Base-by-base conservation (phyloP, 2,797 vertebrate species). In the Rhodeus uyekii region DNA sequence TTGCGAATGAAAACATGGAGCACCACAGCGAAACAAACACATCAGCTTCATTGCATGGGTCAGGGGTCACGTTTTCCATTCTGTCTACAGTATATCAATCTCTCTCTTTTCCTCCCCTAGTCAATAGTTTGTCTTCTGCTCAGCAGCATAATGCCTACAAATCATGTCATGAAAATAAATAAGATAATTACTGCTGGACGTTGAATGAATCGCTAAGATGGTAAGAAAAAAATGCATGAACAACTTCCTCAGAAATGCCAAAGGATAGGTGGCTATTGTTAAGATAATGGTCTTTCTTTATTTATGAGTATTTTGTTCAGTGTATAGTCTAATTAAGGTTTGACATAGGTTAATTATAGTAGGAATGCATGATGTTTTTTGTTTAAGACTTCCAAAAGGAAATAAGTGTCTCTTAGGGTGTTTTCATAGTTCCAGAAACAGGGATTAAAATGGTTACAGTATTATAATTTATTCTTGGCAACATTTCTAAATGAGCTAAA, bases 161-260 rank as follows among this genome's bases (percentile, higher is more conserved):
- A 85, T 68, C 61, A 68, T 68, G 60, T 78, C 61, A 46, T 8
- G 58, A 65, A 85, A 78, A 82, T 78, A 81, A 53, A 85, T n/a
- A 68, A 46, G 83, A 81, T 81, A 85, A 78, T 75, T 77, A 82
- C 24, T 63, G 36, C 39, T 48, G 24, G 46, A 24, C 8, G 8
- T 55, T 53, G 18, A 68, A 64, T 29, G 22, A 80, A 53, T 72
- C 27, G 14, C 68, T 32, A 36, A 82, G 69, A 80, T 46, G 72
- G 29, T 75, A 82, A 68, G 63, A 60, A 39, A n/a, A 38, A 55
- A 80, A 42, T 39, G 32, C 38, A 60, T 64, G 39, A 36, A 16
- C 24, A 27, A 29, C 58, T 48, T 73, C 22, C 18, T 65, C n/a
- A 50, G 29, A 63, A 73, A 64, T 46, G 42, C 42, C 58, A 74